phyloP scores from a whole-genome alignment of 2,113 vertebrate species.

The Typhlomys cinereus region DNA sequence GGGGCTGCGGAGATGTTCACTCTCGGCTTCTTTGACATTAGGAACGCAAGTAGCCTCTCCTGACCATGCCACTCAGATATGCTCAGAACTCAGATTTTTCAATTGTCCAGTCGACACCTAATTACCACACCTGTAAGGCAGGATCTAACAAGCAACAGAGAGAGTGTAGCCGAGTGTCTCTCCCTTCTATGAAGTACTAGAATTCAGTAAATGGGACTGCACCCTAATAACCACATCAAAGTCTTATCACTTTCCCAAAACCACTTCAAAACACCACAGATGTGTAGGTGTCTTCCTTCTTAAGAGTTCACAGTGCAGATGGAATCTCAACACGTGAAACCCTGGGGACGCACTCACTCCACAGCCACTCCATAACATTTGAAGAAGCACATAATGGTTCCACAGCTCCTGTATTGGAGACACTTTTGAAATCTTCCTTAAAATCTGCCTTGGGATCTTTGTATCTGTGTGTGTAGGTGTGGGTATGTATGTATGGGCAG shows the following conservation, averaged over 20 bases:
- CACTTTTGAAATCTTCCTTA: neutral
- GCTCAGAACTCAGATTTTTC: too few relatives aligned
- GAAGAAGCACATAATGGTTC: neutral
- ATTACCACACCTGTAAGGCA: too few relatives aligned
- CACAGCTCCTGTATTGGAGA: neutral
- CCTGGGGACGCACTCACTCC: neutral
- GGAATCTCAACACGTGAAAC: neutral
- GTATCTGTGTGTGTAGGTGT: too few relatives aligned
- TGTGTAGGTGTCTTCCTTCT: neutral
- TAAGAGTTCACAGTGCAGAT: neutral
- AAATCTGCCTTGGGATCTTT: neutral
- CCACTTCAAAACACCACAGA: neutral
- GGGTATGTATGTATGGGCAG: too few relatives aligned
- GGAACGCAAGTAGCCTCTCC: too few relatives aligned
- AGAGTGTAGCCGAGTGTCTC: neutral
- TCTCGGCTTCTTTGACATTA: too few relatives aligned
- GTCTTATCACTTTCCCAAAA: neutral
- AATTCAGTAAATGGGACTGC: neutral
- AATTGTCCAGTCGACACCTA: too few relatives aligned
- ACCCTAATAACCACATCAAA: neutral
- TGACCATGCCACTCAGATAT: too few relatives aligned
- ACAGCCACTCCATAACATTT: neutral
- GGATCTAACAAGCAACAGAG: neutral
- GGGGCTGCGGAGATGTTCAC: too few relatives aligned
- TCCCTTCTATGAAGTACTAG: neutral